Evolutionary conservation across 1,140 invertebrate genomes (phyloP).

Genomic region (honey bee (Apis mellifera)): Amel_HAv3.1 CM009931.2:6661501-6662000

Average conservation of each 20-base stretch:
- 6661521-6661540: not conserved
- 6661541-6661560: not conserved
- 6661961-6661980: no score
- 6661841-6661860: no score
- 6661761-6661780: not conserved
- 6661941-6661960: no score
- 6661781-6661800: not conserved
- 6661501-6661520: not conserved
- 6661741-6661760: not conserved
- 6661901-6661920: no score
- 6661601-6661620: not conserved
- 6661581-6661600: no score
- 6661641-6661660: not conserved
- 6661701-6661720: not conserved
- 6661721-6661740: not conserved
- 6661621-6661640: no score
- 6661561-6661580: not conserved
- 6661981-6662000: no score
- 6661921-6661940: no score
- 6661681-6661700: not conserved
- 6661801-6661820: no score
- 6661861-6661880: no score
- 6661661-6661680: not conserved
- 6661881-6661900: no score
- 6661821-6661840: no score